phyloP scores from a whole-genome alignment of 1,140 invertebrate species.

The Lerema accius region DNA sequence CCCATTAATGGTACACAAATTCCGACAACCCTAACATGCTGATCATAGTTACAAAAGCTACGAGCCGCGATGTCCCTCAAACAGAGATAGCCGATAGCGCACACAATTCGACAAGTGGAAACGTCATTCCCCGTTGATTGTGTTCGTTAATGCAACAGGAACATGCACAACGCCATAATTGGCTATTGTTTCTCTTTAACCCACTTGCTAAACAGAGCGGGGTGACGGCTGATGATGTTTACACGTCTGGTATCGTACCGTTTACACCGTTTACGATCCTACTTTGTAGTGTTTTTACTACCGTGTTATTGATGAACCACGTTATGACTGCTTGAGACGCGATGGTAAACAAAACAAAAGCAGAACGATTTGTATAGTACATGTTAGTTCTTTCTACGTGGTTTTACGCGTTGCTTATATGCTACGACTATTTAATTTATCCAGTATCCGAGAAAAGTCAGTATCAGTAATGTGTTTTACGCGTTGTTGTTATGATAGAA shows the following conservation, averaged over 20 bases:
- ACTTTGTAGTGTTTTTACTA: constrained; percentile 1
- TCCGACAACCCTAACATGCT: too few relatives aligned
- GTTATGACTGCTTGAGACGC: too few relatives aligned
- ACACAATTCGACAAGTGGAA: not conserved
- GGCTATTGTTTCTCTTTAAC: constrained; percentile 36
- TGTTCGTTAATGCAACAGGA: constrained; percentile 30
- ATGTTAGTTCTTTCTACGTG: too few relatives aligned
- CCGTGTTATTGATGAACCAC: too few relatives aligned
- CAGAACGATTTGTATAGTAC: too few relatives aligned
- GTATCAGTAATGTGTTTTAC: too few relatives aligned
- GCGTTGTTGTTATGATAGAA: too few relatives aligned
- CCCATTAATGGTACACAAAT: too few relatives aligned
- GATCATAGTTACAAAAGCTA: not conserved
- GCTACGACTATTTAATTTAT: too few relatives aligned
- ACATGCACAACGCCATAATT: constrained; percentile 26
- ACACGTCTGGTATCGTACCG: not conserved
- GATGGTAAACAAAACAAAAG: too few relatives aligned
- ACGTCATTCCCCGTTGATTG: constrained; percentile 17
- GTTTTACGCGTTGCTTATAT: too few relatives aligned
- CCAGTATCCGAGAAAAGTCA: too few relatives aligned
- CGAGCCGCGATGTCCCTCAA: not conserved
- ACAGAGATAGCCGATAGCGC: not conserved
- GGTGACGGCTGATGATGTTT: constrained; percentile 9
- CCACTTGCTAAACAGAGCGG: constrained; percentile 39
- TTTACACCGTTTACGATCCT: constrained; percentile 2